Base-by-base conservation (phyloP, 2,888 invertebrate species). In the Drosophila neoperkinsi region DNA sequence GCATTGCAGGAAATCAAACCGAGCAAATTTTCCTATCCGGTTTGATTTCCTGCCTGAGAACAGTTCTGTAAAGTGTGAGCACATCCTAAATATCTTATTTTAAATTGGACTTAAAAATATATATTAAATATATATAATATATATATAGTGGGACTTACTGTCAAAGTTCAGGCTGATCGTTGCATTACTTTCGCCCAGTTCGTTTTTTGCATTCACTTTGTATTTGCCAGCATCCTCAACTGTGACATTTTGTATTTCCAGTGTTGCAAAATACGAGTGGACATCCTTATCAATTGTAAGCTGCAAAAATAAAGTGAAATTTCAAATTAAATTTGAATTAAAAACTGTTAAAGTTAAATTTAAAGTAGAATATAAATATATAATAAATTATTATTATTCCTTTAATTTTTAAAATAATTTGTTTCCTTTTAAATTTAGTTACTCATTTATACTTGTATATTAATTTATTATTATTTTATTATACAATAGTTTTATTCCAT, bases 141-240 rank as follows among this genome's bases (percentile, higher is more conserved):
- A 4, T 4, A 9, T 25, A 9, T 46, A 11, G 25, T n/a, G 28
- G 18, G n/a, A 97, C 98, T 97, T 95, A 99, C 99, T 98, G 96
- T 98, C 98, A 95, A 99, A 98, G 95, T 99, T 99, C 91, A 99
- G 96, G 94, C 98, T 98, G 94, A 98, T 98, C 79, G 98, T 98
- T 77, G 98, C 98, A 94, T 98, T 98, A 93, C 98, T 98, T 94
- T 99, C 99, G 93, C 99, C 99, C 91, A 98, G 96, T 94, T 98
- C 98, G 95, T 98, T 99, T 95, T 99, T 99, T 91, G 98, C 98
- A 91, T 97, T 98, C 91, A 98, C 98, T 95, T 98, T 97, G 94
- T 98, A 98, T 95, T 98, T 98, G 93, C 98, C 98, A 94, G 98
- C 98, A 95, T 98, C 98, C 95, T 98, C 98, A 91, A 98, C 98